Conservation (phyloP, 2,888 invertebrate species). For the Trichopria drosophilae region DNA sequence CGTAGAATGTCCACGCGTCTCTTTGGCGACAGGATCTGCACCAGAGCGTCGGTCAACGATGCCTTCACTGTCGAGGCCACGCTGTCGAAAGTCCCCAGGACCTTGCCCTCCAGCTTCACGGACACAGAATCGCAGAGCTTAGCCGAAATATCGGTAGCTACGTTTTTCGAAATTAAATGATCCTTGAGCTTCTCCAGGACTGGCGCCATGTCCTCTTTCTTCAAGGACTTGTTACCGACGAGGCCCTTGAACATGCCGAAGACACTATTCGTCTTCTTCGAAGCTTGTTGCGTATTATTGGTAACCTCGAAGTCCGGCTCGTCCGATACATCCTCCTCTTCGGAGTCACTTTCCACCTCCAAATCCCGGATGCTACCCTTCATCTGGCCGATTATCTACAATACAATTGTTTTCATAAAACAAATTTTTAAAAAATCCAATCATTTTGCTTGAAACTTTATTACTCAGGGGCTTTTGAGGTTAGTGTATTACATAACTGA, state of each 20-base stretch:
- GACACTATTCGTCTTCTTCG: conserved; percentile 64
- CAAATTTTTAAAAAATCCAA: not conserved
- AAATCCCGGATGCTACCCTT: conserved; percentile 79
- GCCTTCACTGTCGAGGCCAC: conserved; percentile 85
- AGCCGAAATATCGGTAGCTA: conserved; percentile 91
- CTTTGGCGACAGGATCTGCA: conserved; percentile 92
- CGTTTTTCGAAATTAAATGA: conserved; percentile 95
- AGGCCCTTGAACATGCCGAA: conserved; percentile 85
- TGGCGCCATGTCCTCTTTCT: conserved; percentile 78
- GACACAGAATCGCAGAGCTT: conserved; percentile 94
- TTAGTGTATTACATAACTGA: too few species aligned
- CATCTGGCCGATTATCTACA: conserved; percentile 81
- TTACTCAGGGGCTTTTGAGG: too few species aligned
- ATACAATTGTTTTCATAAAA: conserved; percentile 13
- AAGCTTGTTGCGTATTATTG: conserved; percentile 40
- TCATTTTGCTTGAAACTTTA: not conserved
- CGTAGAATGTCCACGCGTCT: conserved; percentile 94
- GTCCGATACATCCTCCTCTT: conserved; percentile 67
- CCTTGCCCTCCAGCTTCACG: conserved; percentile 86
- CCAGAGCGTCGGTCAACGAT: conserved; percentile 87
- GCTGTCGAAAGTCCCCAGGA: conserved; percentile 92
- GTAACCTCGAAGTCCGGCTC: conserved; percentile 51
- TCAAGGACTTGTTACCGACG: conserved; percentile 87
- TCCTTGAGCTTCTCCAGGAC: conserved; percentile 92
- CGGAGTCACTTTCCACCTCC: conserved; percentile 76